Evolutionary conservation across 2,888 invertebrate genomes (phyloP), one percentile per base, ranked within the genome.

Genomic region (Ophion ventricosus): DNA sequence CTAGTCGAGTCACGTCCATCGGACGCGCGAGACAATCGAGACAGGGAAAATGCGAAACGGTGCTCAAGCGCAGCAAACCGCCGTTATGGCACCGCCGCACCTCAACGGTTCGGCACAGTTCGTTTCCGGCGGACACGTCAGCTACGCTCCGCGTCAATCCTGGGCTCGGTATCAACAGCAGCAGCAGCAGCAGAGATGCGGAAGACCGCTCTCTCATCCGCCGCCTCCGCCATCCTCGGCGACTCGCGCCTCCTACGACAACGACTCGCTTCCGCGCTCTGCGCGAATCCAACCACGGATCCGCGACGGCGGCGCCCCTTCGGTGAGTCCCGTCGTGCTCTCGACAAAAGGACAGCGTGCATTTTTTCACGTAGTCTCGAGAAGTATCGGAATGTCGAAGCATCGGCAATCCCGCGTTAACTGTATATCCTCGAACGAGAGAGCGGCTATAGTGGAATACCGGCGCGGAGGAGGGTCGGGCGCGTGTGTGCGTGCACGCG

Each of bases 111-210:
- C 93, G 87, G 91, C 92, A 84, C 92, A 93, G 87, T 92, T 91
- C 94, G 95, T 88, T 94, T 94, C 92, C 94, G 95, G 92, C 94
- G 95, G 88, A 94, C 95, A 87, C 93, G 94, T 89, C 93, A 95
- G 85, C 93, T 94, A 95, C 88, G 94, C 94, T 94, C 90, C 91
- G 40, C 92, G 93, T 77, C 91, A 92, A 83, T 90, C 92, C 82
- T 95, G 95, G 88, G 95, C 90, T 93, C 95, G 91, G 93, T 94
- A 84, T 94, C 95, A 83, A 94, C 82, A 88, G 26, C 86, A 88
- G 7, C 86, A 87, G 74, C 83, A 86, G 26, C 72, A 85, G 70
- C 69, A 83, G 59, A 57, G 87, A 80, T 73, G 86, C 23, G 89
- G 87, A 70, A 90, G 92, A 84, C 92, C 92, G 10, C 86, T 92